Conservation (phyloP, 2,797 vertebrate species). For the Helarctos malayanus region DNA sequence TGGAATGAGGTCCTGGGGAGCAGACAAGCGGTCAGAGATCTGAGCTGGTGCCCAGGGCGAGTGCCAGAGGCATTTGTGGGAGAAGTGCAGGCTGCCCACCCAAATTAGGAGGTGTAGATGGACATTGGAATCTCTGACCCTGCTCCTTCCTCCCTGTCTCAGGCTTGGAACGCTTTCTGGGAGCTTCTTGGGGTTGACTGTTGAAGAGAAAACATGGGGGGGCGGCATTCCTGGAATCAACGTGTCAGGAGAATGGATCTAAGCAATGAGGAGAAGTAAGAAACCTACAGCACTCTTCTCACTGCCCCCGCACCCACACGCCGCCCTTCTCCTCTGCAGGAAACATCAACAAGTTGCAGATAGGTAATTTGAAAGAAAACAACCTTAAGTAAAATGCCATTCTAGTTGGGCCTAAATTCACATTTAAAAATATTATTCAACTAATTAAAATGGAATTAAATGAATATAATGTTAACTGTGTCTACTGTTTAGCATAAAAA, state of each 20-base stretch:
- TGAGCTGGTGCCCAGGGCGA: too few species aligned
- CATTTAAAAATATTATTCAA: conserved; percentile 89
- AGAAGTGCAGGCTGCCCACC: neutral
- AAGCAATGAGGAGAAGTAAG: neutral
- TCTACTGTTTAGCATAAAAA: conserved; percentile 90
- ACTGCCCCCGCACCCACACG: neutral
- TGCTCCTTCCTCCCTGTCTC: neutral
- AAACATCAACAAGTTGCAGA: conserved; percentile 78
- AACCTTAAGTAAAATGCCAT: conserved; percentile 81
- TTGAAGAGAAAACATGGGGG: neutral
- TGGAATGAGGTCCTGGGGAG: neutral
- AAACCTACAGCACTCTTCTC: neutral
- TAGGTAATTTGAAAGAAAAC: conserved; percentile 86
- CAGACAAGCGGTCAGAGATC: too few species aligned
- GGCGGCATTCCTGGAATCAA: neutral
- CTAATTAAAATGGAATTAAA: conserved; percentile 91
- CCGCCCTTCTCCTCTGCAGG: neutral
- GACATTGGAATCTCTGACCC: neutral
- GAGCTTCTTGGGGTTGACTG: neutral
- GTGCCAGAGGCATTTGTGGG: neutral
- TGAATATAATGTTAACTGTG: conserved; percentile 88
- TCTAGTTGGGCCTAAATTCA: conserved; percentile 86
- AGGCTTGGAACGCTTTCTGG: neutral
- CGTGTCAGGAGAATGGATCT: neutral
- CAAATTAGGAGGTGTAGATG: neutral